Conservation (phyloP, 2,888 invertebrate species). For the Ophioninae sp. region DNA sequence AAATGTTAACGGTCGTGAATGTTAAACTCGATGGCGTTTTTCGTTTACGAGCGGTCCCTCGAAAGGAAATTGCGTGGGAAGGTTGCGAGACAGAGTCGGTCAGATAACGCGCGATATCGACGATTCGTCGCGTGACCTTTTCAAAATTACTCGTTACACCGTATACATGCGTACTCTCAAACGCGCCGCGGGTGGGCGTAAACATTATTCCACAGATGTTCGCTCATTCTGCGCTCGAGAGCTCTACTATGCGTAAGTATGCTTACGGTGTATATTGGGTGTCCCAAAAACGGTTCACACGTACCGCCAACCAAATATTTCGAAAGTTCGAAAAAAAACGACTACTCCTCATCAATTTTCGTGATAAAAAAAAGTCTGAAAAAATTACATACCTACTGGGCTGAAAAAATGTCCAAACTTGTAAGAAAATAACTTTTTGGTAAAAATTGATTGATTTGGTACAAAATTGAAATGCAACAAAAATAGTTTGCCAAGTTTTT, state of each 20-base stretch:
- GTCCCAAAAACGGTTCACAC: neutral
- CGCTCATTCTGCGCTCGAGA: conserved; percentile 24
- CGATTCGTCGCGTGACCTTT: conserved; percentile 35
- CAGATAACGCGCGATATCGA: conserved; percentile 35
- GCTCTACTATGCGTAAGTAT: neutral
- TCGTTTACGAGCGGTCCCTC: neutral
- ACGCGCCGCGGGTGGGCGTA: conserved; percentile 27
- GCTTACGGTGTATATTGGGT: neutral
- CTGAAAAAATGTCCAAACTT: no score
- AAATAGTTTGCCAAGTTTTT: no score
- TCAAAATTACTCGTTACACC: conserved; percentile 30
- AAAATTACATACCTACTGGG: no score
- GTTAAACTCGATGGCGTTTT: neutral
- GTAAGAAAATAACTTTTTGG: no score
- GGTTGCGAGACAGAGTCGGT: neutral
- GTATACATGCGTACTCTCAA: neutral
- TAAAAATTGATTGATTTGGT: no score
- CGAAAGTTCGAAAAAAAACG: no score
- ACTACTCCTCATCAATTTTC: no score
- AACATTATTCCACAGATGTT: conserved; percentile 18
- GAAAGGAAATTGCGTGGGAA: conserved; percentile 20
- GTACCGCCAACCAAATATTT: no score
- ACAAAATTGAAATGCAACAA: no score
- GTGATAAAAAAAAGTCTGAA: no score
- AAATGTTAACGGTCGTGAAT: neutral